These are phyloP conservation scores for Lysandra coridon DNA, from an alignment of 2,888 invertebrate genomes.

Conservation along the genomic window DNA sequence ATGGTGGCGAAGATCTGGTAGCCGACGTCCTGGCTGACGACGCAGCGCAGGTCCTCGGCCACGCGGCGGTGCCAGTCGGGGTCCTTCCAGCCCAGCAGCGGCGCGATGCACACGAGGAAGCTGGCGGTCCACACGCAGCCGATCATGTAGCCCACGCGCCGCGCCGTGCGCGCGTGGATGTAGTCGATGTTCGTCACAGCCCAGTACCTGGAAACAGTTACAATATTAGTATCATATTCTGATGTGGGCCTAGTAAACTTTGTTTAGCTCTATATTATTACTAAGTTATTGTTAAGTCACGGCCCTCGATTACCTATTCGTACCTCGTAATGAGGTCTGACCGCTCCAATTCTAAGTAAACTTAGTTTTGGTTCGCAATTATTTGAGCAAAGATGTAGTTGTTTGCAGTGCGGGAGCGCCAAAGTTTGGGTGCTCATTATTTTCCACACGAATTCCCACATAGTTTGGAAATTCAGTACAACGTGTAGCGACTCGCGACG, in stretches of 20 bases:
- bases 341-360: neutral
- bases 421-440: slow-evolving; percentile 21
- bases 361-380: neutral
- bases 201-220: slow-evolving; percentile 84
- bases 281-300: neutral
- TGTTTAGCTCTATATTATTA: neutral
- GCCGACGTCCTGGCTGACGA: slow-evolving; percentile 91
- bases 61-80: slow-evolving; percentile 78
- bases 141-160: slow-evolving; percentile 89
- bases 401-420: neutral
- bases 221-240: neutral
- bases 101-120: slow-evolving; percentile 92
- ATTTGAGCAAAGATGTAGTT: neutral
- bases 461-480: slow-evolving; percentile 16
- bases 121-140: slow-evolving; percentile 91
- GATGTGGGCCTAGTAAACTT: neutral
- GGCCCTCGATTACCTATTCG: neutral
- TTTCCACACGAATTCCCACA: slow-evolving; percentile 15
- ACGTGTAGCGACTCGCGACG: neutral
- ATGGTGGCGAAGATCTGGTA: slow-evolving; percentile 94
- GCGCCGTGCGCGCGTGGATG: slow-evolving; percentile 89
- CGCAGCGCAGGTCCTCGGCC: slow-evolving; percentile 84
- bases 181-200: slow-evolving; percentile 95
- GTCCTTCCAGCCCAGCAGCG: slow-evolving; percentile 91
- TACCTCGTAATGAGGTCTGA: neutral